phyloP scores from a whole-genome alignment of 2,888 invertebrate species.

The Drosophila anomalipes region DNA sequence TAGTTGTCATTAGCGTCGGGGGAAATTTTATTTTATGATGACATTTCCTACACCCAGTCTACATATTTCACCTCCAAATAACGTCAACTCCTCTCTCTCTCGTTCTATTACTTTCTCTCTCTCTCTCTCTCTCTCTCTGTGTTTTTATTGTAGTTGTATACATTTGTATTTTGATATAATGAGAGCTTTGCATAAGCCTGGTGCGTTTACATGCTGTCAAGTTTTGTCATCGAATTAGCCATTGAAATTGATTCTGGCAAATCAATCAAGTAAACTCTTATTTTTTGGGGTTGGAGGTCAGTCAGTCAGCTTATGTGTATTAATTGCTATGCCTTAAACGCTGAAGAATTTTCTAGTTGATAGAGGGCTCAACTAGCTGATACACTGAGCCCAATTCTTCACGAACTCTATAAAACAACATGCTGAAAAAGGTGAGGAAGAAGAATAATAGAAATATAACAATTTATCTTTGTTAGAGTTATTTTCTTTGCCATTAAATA shows the following conservation, averaged over 20 bases:
- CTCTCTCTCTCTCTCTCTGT: background rate
- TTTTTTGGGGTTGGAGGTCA: background rate
- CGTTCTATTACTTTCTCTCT: background rate
- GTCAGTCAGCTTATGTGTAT: background rate
- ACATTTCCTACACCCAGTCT: conserved; percentile 53
- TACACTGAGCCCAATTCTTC: background rate
- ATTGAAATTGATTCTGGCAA: conserved; percentile 17
- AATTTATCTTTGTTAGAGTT: background rate
- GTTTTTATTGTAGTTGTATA: conserved; percentile 1
- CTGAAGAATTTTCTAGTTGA: background rate
- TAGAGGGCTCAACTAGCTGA: background rate
- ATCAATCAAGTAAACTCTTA: conserved; percentile 34
- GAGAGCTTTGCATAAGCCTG: conserved; percentile 45
- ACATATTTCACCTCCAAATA: conserved; percentile 57
- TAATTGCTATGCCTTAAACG: background rate
- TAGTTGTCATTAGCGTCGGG: conserved; percentile 80
- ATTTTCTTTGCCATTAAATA: background rate
- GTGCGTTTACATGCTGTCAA: conserved; percentile 35
- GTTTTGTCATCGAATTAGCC: conserved; percentile 48
- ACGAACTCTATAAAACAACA: background rate
- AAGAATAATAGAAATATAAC: background rate
- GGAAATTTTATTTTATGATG: conserved; percentile 81
- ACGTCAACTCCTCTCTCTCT: conserved; percentile 18
- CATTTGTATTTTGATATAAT: conserved; percentile 24
- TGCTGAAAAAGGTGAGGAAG: background rate